phyloP scores from a whole-genome alignment of 2,888 invertebrate species.

The Callyntrura guangdongensis region DNA sequence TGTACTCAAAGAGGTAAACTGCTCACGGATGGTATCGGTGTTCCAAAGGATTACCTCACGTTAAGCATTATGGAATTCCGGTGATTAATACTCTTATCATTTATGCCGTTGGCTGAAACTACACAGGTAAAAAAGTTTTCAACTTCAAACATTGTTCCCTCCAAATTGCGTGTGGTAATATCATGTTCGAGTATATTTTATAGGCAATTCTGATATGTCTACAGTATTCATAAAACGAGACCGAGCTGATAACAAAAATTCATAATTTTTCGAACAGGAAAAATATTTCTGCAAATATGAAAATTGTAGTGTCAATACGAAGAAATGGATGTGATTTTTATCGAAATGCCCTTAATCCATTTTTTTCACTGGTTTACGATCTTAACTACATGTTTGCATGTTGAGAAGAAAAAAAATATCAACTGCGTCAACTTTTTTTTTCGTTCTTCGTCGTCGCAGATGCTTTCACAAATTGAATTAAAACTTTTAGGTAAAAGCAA shows the following conservation, averaged over 20 bases:
- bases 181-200: background rate
- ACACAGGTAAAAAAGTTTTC: background rate
- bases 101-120: constrained; percentile 62
- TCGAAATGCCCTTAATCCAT: constrained; percentile 69
- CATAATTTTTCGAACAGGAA: constrained; percentile 47
- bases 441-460: constrained; percentile 30
- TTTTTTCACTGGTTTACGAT: constrained; percentile 57
- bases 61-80: constrained; percentile 71
- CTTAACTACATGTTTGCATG: constrained; percentile 77
- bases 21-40: background rate
- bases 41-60: constrained; percentile 37
- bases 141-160: constrained; percentile 12
- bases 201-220: background rate
- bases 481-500: constrained; percentile 3
- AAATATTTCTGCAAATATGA: constrained; percentile 70
- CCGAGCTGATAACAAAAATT: constrained; percentile 49
- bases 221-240: constrained; percentile 12
- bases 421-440: background rate
- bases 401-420: background rate
- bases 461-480: constrained; percentile 76
- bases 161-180: background rate
- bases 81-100: constrained; percentile 74
- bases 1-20: constrained; percentile 1
- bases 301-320: constrained; percentile 74
- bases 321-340: constrained; percentile 68